phyloP scores from a whole-genome alignment of 2,888 invertebrate genomes.

The Lordiphosa andalusiaca region DNA sequence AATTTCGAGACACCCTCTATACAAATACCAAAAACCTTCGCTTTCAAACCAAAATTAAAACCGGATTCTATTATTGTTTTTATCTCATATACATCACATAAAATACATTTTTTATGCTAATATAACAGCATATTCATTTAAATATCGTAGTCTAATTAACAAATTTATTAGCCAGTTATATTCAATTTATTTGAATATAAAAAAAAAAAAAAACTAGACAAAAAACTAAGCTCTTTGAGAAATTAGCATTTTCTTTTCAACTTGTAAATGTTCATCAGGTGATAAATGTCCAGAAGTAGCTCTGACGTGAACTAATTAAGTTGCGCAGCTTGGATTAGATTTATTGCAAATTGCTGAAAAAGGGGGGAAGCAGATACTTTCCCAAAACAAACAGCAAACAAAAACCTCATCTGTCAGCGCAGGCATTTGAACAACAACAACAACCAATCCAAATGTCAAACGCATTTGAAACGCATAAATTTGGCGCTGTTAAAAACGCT shows the following conservation, averaged over 20 bases:
- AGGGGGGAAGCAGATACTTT: slow-evolving; percentile 51
- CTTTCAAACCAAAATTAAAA: slow-evolving; percentile 16
- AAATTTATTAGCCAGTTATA: slow-evolving; percentile 30
- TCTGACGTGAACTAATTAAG: slow-evolving; percentile 64
- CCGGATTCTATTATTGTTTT: slow-evolving; percentile 13
- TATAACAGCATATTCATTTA: slow-evolving; percentile 40
- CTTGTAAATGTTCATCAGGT: slow-evolving; percentile 25
- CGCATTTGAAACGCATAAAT: slow-evolving; percentile 48
- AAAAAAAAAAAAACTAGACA: slow-evolving; percentile 23
- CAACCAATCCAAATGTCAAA: slow-evolving; percentile 43
- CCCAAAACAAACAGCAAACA: slow-evolving; percentile 20
- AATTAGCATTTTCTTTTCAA: slow-evolving; percentile 28
- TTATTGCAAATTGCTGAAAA: slow-evolving; percentile 44
- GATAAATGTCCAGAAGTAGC: slow-evolving; percentile 54
- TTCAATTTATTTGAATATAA: slow-evolving; percentile 53
- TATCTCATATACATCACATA: slow-evolving; percentile 7
- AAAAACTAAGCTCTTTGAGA: slow-evolving; percentile 10
- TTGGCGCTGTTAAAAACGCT: slow-evolving; percentile 15
- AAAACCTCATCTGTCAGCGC: slow-evolving; percentile 31
- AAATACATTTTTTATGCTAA: slow-evolving; percentile 24
- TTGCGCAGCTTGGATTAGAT: slow-evolving; percentile 54
- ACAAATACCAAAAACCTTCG: slow-evolving; percentile 22
- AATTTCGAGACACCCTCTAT: neutral
- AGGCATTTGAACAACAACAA: slow-evolving; percentile 26
- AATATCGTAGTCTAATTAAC: slow-evolving; percentile 25